Evolutionary conservation across 1,140 invertebrate genomes (phyloP).

Genomic region (Cotesia typhae): DNA sequence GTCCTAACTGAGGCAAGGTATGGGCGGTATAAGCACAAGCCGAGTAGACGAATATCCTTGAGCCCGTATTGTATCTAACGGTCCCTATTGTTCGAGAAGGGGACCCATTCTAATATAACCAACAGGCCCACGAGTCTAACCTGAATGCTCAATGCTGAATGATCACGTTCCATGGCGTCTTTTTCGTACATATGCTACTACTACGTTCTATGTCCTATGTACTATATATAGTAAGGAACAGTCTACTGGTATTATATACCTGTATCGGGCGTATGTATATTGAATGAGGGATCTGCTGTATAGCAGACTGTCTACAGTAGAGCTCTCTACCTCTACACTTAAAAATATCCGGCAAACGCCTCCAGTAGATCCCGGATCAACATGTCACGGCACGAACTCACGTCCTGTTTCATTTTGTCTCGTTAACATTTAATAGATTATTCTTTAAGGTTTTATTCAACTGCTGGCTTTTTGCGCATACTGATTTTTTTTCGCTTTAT

Average conservation of each 20-base stretch:
- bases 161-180: not conserved
- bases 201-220: not conserved
- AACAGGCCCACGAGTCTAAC: not conserved
- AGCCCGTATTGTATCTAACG: conserved; percentile 34
- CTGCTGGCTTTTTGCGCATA: not conserved
- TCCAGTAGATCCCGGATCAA: conserved; percentile 30
- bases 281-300: not conserved
- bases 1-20: no score
- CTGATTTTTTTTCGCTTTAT: not conserved
- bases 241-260: not conserved
- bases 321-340: not conserved
- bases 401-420: conserved; percentile 24
- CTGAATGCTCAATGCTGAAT: not conserved
- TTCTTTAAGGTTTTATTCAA: not conserved
- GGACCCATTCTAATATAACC: not conserved
- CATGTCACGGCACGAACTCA: conserved; percentile 30
- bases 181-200: not conserved
- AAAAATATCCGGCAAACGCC: conserved; percentile 23
- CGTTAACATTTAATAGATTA: conserved; percentile 9
- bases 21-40: no score
- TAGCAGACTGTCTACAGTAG: not conserved
- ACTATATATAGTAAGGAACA: not conserved
- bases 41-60: conserved; percentile 23
- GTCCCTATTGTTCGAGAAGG: conserved; percentile 37
- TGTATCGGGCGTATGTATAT: conserved; percentile 1